phyloP scores from a whole-genome alignment of 2,797 vertebrate species.

The Furcifer pardalis region DNA sequence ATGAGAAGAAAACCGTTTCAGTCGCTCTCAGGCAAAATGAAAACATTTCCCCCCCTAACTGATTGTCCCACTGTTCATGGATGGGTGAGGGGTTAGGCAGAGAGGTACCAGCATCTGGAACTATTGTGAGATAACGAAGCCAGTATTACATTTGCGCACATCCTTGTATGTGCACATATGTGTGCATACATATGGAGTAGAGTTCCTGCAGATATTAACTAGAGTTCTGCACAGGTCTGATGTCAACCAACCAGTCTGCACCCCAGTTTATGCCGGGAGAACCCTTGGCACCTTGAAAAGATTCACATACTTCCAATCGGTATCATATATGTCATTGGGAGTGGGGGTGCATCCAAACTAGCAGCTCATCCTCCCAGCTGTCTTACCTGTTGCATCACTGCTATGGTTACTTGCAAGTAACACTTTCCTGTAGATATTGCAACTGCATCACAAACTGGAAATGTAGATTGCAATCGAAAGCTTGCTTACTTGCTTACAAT shows the following conservation, averaged over 20 bases:
- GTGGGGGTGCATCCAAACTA: not conserved
- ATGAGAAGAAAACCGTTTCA: not conserved
- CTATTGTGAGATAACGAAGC: not conserved
- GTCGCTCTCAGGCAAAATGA: not conserved
- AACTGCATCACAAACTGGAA: not conserved
- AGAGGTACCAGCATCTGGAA: not conserved
- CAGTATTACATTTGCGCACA: not conserved
- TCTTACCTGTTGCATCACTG: not conserved
- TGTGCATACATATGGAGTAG: too few species aligned
- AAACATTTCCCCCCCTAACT: not conserved
- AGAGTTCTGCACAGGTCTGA: too few species aligned
- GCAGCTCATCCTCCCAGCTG: not conserved
- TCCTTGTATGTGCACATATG: too few species aligned
- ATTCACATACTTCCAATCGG: not conserved
- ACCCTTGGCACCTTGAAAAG: not conserved
- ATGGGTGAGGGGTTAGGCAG: not conserved
- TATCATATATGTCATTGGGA: not conserved
- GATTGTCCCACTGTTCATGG: not conserved
- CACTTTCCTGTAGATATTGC: not conserved
- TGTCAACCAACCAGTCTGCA: too few species aligned
- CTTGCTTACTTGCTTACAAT: not conserved
- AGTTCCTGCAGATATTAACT: too few species aligned
- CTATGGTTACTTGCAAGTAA: not conserved
- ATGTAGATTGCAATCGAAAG: not conserved
- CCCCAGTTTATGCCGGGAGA: too few species aligned